Percentiles rank a stretch among this genome's conserved stretches.
phyloP scores from a whole-genome alignment of 1,140 invertebrate genomes.

The Stegodyphus dumicola region DNA sequence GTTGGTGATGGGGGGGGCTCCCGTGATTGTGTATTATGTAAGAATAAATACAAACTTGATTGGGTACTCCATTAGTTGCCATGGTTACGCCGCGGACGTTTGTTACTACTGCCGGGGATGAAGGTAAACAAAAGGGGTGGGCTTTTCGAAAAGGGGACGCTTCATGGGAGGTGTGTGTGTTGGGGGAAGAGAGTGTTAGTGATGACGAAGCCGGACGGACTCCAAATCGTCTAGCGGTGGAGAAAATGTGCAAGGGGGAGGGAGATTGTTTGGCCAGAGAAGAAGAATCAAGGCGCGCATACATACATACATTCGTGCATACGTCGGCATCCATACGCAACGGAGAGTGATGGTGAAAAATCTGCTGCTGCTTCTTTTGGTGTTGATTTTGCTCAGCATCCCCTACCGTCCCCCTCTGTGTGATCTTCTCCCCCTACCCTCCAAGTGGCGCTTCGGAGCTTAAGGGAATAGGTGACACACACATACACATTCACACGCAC shows the following conservation, averaged over 20 bases:
- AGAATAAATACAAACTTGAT: constrained; percentile 65
- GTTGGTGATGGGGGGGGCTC: constrained; percentile 8
- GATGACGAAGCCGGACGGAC: constrained; percentile 50
- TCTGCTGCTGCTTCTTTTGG: constrained; percentile 42
- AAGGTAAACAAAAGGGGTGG: constrained; percentile 59
- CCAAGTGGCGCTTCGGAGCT: constrained; percentile 14
- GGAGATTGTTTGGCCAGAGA: constrained; percentile 43
- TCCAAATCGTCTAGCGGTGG: constrained; percentile 24
- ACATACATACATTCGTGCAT: constrained; percentile 40
- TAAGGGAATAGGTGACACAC: constrained; percentile 35
- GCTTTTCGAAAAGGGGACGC: constrained; percentile 15
- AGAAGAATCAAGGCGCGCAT: constrained; percentile 48
- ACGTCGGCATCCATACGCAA: background rate
- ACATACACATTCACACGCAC: background rate
- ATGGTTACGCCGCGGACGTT: constrained; percentile 59
- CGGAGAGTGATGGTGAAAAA: constrained; percentile 54
- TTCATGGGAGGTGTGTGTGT: background rate
- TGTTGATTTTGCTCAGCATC: constrained; percentile 53
- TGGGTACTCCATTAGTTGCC: constrained; percentile 64
- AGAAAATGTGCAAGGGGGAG: background rate
- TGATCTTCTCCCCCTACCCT: background rate
- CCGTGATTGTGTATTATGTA: constrained; percentile 63
- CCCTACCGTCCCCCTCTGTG: background rate
- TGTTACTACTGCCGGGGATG: constrained; percentile 54
- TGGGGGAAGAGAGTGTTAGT: constrained; percentile 1